Conservation (phyloP, 2,888 invertebrate species). For the Luperina testacea region DNA sequence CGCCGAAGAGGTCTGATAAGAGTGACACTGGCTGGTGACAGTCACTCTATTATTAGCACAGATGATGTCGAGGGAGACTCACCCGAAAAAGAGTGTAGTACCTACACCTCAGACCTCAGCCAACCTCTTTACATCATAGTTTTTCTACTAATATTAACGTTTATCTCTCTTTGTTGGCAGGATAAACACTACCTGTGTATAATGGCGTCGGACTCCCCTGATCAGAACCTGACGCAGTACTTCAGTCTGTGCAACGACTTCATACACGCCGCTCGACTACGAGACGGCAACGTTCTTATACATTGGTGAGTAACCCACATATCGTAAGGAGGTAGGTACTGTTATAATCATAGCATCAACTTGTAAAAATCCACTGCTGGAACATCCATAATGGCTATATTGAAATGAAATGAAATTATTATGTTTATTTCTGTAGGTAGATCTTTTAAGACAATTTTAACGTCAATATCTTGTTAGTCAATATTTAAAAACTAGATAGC, state of each 20-base stretch:
- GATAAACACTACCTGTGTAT: constrained; percentile 99
- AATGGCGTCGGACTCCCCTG: constrained; percentile 98
- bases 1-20: not conserved
- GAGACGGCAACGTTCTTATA: constrained; percentile 97
- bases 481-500: too few species aligned
- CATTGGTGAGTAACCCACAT: constrained; percentile 92
- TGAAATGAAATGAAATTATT: not conserved
- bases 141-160: not conserved
- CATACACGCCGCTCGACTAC: constrained; percentile 97
- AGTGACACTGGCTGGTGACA: not conserved
- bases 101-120: not conserved
- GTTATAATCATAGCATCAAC: not conserved
- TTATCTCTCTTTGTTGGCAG: constrained; percentile 89
- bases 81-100: not conserved
- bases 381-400: not conserved
- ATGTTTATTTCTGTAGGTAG: too few species aligned
- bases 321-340: not conserved
- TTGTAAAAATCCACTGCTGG: not conserved
- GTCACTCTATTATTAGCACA: not conserved
- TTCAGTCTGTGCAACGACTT: constrained; percentile 98
- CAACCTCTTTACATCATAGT: not conserved
- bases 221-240: constrained; percentile 97
- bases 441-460: too few species aligned
- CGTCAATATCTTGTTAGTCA: too few species aligned
- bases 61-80: not conserved